Conservation (phyloP, 2,888 invertebrate genomes). For the Aphodius granarius region DNA sequence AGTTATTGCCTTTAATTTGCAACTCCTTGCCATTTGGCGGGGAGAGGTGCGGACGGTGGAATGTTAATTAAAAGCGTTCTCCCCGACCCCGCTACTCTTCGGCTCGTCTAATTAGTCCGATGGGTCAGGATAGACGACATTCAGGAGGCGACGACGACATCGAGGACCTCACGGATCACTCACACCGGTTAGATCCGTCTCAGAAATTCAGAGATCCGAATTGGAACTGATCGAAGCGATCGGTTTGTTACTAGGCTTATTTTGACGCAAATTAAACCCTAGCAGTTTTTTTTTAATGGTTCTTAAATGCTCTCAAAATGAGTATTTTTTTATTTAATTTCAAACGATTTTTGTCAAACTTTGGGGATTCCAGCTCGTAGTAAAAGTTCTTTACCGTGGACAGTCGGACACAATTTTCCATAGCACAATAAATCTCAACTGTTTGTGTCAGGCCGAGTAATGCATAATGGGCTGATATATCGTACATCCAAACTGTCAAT, state of each 20-base stretch:
- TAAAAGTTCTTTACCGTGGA: no score
- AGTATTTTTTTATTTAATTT: no score
- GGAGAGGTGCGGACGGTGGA: constrained; percentile 54
- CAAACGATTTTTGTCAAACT: no score
- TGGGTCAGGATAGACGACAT: constrained; percentile 3
- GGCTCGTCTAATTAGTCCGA: constrained; percentile 44
- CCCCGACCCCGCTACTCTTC: constrained; percentile 40
- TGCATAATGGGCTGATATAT: no score
- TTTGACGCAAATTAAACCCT: not conserved
- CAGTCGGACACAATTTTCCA: no score
- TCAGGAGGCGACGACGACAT: not conserved
- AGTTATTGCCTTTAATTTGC: constrained; percentile 56
- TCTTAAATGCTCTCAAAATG: not conserved
- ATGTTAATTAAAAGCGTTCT: constrained; percentile 54
- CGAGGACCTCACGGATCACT: constrained; percentile 1
- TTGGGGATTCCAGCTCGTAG: no score
- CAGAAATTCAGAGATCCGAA: constrained; percentile 10
- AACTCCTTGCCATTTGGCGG: constrained; percentile 47
- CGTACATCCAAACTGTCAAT: no score
- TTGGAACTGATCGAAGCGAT: constrained; percentile 9
- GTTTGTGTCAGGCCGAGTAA: no score
- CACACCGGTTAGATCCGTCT: constrained; percentile 2
- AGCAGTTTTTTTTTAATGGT: not conserved
- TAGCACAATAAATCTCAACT: no score
- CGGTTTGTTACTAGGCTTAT: not conserved